Evolutionary conservation across 2,113 vertebrate species (phyloP), one percentile per base, ranked within the genome.

Genomic region (Centropristis striata): DNA sequence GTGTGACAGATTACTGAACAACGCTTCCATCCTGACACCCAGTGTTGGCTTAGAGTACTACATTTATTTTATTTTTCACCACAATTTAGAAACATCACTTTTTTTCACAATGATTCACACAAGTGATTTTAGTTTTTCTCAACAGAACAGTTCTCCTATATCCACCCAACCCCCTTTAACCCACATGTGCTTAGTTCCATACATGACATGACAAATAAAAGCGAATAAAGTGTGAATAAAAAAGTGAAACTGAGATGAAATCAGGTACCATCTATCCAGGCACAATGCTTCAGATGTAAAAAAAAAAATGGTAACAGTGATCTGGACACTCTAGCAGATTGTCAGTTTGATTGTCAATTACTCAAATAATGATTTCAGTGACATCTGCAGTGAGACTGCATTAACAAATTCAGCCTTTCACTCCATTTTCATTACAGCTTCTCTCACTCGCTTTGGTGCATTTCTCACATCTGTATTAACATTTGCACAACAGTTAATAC

Each of bases 21-120:
- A 41, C 47, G 68, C 14, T 13, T 80, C 76, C 51, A 79, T 37
- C 36, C 87, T 90, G 88, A 83, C 90, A 81, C 25, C 89, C 64
- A 73, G 88, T 88, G 92, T 3, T 25, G 0, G 20, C 4, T 65
- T 1, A 0, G 4, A 13, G 69, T 60, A 89, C 44, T 71, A 70
- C 86, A 80, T 18, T n/a, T 1, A 18, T 14, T 54, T 9, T 36
- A 11, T 15, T 14, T 1, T 18, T 49, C 55, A 18, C 8, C 36
- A 39, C 7, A 5, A 5, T 27, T 60, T 4, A 78, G 36, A 86
- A 86, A 42, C 60, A 6, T 39, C 11, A 28, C 21, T 75, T 90
- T 90, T 92, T 81, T 84, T 87, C 86, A 57, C 9, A 21, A 16
- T 3, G 10, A 58, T 44, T 83, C 55, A 59, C 53, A 71, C 6